Evolutionary conservation across 1,140 invertebrate species (phyloP).

Genomic region (Eufriesea mexicana): DNA sequence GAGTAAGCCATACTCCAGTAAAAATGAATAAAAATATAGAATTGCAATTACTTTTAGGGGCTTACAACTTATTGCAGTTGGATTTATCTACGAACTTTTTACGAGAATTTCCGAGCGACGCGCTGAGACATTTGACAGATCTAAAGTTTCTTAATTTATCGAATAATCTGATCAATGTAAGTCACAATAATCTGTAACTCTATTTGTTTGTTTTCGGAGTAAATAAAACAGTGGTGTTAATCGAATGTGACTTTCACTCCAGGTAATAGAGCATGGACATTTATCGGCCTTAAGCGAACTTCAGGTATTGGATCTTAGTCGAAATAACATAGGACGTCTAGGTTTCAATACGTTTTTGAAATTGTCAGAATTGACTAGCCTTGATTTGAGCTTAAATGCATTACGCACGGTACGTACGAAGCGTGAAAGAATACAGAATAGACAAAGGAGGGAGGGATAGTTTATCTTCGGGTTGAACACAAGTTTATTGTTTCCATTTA

Average conservation of each 20-base stretch:
- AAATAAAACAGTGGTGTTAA: not conserved
- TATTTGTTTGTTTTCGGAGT: not conserved
- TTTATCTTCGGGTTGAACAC: no score
- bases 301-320: slow-evolving; percentile 90
- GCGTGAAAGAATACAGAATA: not conserved
- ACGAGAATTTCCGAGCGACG: slow-evolving; percentile 89
- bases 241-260: slow-evolving; percentile 33
- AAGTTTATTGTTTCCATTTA: not conserved
- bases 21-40: not conserved
- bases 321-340: slow-evolving; percentile 92
- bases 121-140: slow-evolving; percentile 86
- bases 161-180: slow-evolving; percentile 91
- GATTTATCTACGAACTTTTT: slow-evolving; percentile 94
- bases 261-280: slow-evolving; percentile 88
- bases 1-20: not conserved
- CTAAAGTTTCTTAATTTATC: slow-evolving; percentile 90
- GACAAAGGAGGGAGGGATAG: not conserved
- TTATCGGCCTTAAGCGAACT: slow-evolving; percentile 86
- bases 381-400: slow-evolving; percentile 93
- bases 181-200: slow-evolving; percentile 51
- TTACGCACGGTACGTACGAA: slow-evolving; percentile 88
- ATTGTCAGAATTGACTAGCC: slow-evolving; percentile 86
- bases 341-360: slow-evolving; percentile 90
- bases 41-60: slow-evolving; percentile 78
- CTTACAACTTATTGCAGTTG: slow-evolving; percentile 88